Percentiles rank a stretch among this genome's conserved stretches.
Conservation (phyloP, 1,140 invertebrate species). For the Drosophila elegans region DNA sequence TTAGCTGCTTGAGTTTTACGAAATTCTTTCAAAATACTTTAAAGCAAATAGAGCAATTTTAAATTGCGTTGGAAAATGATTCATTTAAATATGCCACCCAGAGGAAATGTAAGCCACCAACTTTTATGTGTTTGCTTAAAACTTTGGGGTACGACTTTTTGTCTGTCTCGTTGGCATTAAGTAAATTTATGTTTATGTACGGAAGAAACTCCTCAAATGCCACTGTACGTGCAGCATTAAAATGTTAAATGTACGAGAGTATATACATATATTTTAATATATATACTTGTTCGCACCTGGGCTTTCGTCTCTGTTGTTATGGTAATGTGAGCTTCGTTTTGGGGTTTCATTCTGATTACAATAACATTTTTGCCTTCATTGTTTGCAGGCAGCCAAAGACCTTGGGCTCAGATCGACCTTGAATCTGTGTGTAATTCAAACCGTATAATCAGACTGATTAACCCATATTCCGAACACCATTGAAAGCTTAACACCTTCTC, state of each 20-base stretch:
- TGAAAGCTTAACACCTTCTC: constrained; percentile 8
- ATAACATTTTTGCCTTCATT: constrained; percentile 49
- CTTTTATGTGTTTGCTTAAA: constrained; percentile 1
- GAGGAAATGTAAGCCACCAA: constrained; percentile 1
- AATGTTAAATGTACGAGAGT: constrained; percentile 6
- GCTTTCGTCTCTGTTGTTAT: constrained; percentile 21
- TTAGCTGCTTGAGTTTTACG: neutral
- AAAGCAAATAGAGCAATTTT: neutral
- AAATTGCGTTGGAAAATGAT: neutral
- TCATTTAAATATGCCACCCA: neutral
- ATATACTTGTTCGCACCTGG: constrained; percentile 39
- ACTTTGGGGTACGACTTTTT: neutral
- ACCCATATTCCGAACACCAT: constrained; percentile 6
- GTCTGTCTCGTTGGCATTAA: constrained; percentile 1
- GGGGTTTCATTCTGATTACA: constrained; percentile 53
- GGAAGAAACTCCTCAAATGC: constrained; percentile 21
- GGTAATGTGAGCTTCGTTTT: constrained; percentile 62
- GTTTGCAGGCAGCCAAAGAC: constrained; percentile 23
- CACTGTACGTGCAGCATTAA: constrained; percentile 24
- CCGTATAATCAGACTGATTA: constrained; percentile 25
- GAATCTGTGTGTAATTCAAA: constrained; percentile 24
- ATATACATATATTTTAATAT: constrained; percentile 13
- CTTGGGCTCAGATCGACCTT: constrained; percentile 36
- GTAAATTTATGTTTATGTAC: constrained; percentile 31
- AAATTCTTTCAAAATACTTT: no score